Conservation (phyloP, 2,113 vertebrate genomes). For the Xenopus tropicalis region DNA sequence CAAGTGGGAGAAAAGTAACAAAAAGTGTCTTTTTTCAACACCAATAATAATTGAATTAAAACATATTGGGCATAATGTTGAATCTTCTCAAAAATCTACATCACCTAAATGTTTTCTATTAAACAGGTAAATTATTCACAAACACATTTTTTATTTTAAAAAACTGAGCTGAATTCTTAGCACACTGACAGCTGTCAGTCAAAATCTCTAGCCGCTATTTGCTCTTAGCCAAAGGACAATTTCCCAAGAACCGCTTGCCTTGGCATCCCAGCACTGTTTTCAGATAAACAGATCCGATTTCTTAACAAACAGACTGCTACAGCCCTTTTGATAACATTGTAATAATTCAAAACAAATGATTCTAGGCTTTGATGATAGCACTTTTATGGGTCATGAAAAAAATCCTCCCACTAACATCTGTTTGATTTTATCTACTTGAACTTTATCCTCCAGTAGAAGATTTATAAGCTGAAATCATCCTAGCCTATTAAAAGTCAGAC, state of each 20-base stretch:
- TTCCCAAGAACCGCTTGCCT: slow-evolving; percentile 81
- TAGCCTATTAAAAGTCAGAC: slow-evolving; percentile 88
- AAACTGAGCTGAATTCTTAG: slow-evolving; percentile 23
- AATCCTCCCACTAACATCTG: slow-evolving; percentile 97
- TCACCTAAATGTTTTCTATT: too few species aligned
- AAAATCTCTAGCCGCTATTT: slow-evolving; percentile 71
- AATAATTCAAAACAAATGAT: slow-evolving; percentile 99
- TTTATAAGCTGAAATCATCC: slow-evolving; percentile 94
- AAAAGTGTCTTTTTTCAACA: too few species aligned
- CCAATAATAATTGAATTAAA: too few species aligned
- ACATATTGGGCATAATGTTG: too few species aligned
- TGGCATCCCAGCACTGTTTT: slow-evolving; percentile 86
- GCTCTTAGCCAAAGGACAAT: slow-evolving; percentile 68
- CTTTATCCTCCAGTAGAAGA: slow-evolving; percentile 96
- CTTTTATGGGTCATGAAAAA: slow-evolving; percentile 96
- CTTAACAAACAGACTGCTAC: slow-evolving; percentile 94
- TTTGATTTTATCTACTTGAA: slow-evolving; percentile 99
- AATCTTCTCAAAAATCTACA: too few species aligned
- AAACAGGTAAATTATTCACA: too few species aligned
- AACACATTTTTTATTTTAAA: background rate
- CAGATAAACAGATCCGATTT: slow-evolving; percentile 99
- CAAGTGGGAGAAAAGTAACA: too few species aligned
- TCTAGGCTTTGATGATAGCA: slow-evolving; percentile 96
- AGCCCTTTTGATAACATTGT: slow-evolving; percentile 96
- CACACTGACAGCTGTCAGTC: slow-evolving; percentile 83